phyloP scores from a whole-genome alignment of 2,888 invertebrate species.

The Leucoptera coffeella region DNA sequence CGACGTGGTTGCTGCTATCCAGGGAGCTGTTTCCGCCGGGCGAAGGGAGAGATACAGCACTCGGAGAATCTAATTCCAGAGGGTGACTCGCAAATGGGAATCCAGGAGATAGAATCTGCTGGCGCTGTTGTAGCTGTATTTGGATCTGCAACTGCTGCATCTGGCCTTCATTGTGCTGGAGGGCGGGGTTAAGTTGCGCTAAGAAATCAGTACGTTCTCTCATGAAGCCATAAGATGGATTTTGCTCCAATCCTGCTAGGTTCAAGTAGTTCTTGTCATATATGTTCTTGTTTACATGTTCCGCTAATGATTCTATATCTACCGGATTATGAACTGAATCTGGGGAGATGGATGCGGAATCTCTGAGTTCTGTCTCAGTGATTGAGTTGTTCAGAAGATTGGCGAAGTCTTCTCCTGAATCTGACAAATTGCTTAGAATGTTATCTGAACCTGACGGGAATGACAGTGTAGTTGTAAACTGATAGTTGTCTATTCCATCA shows the following conservation, averaged over 20 bases:
- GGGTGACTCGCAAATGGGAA: constrained; percentile 61
- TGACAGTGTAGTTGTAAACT: constrained; percentile 75
- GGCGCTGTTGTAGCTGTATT: constrained; percentile 63
- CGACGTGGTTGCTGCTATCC: constrained; percentile 57
- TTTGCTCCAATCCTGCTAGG: constrained; percentile 41
- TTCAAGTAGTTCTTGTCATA: constrained; percentile 44
- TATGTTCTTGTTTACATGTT: constrained; percentile 61
- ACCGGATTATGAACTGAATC: constrained; percentile 59
- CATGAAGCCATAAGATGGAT: constrained; percentile 53
- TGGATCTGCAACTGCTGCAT: constrained; percentile 64
- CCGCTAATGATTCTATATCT: constrained; percentile 71
- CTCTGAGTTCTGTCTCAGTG: constrained; percentile 60
- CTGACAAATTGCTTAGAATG: constrained; percentile 70
- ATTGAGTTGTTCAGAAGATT: constrained; percentile 68
- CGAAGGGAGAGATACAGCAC: constrained; percentile 72
- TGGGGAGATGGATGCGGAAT: constrained; percentile 65
- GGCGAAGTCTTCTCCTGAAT: constrained; percentile 73
- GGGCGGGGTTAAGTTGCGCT: constrained; percentile 51
- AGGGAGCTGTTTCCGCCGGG: constrained; percentile 69
- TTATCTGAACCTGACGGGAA: constrained; percentile 63
- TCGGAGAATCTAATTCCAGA: constrained; percentile 68
- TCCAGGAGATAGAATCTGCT: constrained; percentile 53
- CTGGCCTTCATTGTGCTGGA: constrained; percentile 52
- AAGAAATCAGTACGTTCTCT: constrained; percentile 58
- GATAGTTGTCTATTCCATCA: constrained; percentile 71